Percentiles rank a stretch among this genome's conserved stretches.
Evolutionary conservation across 2,888 invertebrate genomes (phyloP).

Genomic region (Pseudococcus longispinus): DNA sequence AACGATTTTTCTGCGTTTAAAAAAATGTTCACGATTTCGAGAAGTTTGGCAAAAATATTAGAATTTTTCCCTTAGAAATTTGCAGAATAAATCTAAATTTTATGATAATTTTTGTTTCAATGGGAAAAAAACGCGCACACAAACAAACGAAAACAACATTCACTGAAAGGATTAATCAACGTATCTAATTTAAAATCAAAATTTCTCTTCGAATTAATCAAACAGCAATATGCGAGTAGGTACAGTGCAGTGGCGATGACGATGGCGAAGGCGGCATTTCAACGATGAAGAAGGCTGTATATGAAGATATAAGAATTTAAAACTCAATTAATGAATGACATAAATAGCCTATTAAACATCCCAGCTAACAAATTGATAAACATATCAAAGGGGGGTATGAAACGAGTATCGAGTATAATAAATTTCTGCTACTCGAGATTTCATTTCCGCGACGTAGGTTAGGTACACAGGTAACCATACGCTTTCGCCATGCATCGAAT

Average conservation of each 20-base stretch:
- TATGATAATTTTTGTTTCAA: too few species aligned
- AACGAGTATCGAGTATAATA: background rate
- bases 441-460: background rate
- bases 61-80: too few species aligned
- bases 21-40: too few species aligned
- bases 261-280: background rate
- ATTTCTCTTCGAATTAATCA: background rate
- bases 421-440: background rate
- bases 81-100: too few species aligned
- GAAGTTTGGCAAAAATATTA: too few species aligned
- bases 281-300: background rate
- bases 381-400: slow-evolving; percentile 5
- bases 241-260: too few species aligned
- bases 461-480: background rate
- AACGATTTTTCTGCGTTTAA: too few species aligned
- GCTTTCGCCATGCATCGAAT: slow-evolving; percentile 31
- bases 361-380: background rate
- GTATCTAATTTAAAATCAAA: background rate
- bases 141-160: too few species aligned
- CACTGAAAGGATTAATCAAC: too few species aligned
- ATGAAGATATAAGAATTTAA: background rate
- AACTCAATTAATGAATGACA: background rate
- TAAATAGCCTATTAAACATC: background rate
- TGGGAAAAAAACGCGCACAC: too few species aligned
- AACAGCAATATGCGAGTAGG: background rate